These are phyloP conservation scores for Coelopa frigida DNA, from an alignment of 1,140 invertebrate genomes.

Conservation along the genomic window DNA sequence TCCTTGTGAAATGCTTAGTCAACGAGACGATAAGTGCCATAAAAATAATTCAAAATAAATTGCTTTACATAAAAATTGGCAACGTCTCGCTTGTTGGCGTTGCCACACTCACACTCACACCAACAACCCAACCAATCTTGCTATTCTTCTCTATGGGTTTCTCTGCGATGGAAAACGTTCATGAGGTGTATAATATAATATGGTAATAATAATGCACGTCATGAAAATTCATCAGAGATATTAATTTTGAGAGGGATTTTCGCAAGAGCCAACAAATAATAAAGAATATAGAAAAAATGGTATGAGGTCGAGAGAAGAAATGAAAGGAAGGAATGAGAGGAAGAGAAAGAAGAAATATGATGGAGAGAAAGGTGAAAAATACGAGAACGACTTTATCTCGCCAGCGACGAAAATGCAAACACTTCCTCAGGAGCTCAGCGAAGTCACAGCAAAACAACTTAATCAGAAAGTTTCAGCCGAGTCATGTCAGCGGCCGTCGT, in stretches of 20 bases:
- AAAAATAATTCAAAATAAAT: constrained; percentile 45
- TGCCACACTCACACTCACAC: background rate
- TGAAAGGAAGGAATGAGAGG: too few species aligned
- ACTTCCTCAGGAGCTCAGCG: too few species aligned
- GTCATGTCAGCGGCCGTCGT: constrained; percentile 35
- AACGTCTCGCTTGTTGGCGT: background rate
- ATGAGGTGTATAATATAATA: constrained; percentile 42
- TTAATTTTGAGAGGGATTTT: constrained; percentile 21
- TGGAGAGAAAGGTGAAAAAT: too few species aligned
- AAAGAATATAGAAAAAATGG: too few species aligned
- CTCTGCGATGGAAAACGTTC: constrained; percentile 25
- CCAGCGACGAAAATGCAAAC: too few species aligned
- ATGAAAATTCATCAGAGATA: constrained; percentile 22
- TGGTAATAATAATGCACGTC: constrained; percentile 43
- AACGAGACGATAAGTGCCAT: constrained; percentile 37
- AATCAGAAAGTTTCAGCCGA: constrained; percentile 10
- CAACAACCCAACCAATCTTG: background rate
- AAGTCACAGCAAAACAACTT: constrained; percentile 17
- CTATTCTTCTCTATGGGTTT: background rate
- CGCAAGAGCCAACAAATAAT: too few species aligned
- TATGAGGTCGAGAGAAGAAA: too few species aligned
- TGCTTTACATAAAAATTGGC: constrained; percentile 42
- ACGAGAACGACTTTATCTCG: too few species aligned
- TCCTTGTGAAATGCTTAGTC: constrained; percentile 15
- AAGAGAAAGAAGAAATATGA: too few species aligned